Evolutionary conservation across 1,140 invertebrate species (phyloP).

Genomic region (Scaptomyza montana): DNA sequence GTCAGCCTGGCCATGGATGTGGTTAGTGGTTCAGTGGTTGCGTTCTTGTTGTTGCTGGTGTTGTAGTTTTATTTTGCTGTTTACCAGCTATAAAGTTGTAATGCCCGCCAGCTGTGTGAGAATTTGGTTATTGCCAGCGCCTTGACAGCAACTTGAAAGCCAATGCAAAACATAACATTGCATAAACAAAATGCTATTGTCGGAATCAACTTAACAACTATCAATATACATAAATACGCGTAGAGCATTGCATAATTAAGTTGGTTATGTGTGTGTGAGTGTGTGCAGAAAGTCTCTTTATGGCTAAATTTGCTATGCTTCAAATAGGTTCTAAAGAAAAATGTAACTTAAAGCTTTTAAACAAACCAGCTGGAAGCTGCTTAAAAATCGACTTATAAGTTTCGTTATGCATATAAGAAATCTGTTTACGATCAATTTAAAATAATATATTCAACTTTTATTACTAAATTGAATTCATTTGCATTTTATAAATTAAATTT

Average conservation of each 20-base stretch:
- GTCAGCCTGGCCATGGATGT: conserved; percentile 73
- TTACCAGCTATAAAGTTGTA: conserved; percentile 46
- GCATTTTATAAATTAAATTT: no score
- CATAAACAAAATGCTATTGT: conserved; percentile 6
- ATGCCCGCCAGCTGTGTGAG: conserved; percentile 53
- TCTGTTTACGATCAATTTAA: no score
- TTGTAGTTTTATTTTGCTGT: conserved; percentile 24
- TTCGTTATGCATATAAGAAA: no score
- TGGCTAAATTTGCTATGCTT: background rate
- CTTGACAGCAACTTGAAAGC: conserved; percentile 42
- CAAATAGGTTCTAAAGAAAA: no score
- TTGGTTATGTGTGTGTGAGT: conserved; percentile 21
- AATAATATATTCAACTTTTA: no score
- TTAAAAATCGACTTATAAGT: no score
- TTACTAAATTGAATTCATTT: no score
- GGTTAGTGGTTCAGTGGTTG: conserved; percentile 46
- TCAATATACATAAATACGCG: conserved; percentile 15
- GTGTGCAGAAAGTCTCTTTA: background rate
- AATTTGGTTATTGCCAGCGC: conserved; percentile 37
- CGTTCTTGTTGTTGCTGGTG: background rate
- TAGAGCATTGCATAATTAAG: conserved; percentile 37
- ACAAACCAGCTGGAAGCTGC: no score
- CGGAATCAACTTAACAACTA: conserved; percentile 26
- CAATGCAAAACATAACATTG: conserved; percentile 5
- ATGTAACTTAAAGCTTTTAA: no score